phyloP scores from a whole-genome alignment of 2,888 invertebrate species.

The Orchesellides sinensis region DNA sequence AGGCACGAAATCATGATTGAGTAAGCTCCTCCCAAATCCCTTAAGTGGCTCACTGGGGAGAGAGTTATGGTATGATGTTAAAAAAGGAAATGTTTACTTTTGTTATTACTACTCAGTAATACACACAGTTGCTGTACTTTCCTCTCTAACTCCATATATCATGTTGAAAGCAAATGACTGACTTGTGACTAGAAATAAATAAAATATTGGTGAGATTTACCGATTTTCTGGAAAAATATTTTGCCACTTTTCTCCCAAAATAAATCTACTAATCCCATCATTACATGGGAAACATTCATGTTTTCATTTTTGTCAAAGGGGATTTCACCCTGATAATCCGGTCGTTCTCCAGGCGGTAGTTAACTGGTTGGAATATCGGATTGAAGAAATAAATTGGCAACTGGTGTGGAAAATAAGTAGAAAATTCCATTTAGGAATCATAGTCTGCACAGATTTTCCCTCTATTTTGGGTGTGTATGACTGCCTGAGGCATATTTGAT shows the following conservation, averaged over 20 bases:
- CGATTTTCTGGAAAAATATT: slow-evolving; percentile 53
- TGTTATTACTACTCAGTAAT: no score
- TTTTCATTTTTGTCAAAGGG: slow-evolving; percentile 42
- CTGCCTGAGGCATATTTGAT: no score
- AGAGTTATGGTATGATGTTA: background rate
- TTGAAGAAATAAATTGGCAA: slow-evolving; percentile 15
- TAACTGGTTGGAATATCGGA: slow-evolving; percentile 14
- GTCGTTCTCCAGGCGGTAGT: slow-evolving; percentile 36
- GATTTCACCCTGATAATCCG: slow-evolving; percentile 44
- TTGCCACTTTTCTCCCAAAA: slow-evolving; percentile 46
- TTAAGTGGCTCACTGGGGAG: slow-evolving; percentile 60
- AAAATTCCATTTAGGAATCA: slow-evolving; percentile 26
- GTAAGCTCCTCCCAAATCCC: slow-evolving; percentile 61
- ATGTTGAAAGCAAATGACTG: background rate
- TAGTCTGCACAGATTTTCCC: no score
- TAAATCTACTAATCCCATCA: slow-evolving; percentile 40
- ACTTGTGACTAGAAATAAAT: background rate
- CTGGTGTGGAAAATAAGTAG: slow-evolving; percentile 42
- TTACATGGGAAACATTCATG: slow-evolving; percentile 18
- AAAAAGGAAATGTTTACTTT: background rate
- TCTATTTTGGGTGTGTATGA: no score
- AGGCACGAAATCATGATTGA: slow-evolving; percentile 20
- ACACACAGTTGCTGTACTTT: no score
- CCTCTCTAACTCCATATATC: background rate
- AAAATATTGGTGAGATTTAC: slow-evolving; percentile 28